Conservation (phyloP, 1,140 invertebrate genomes). For the Elysia chlorotica region DNA sequence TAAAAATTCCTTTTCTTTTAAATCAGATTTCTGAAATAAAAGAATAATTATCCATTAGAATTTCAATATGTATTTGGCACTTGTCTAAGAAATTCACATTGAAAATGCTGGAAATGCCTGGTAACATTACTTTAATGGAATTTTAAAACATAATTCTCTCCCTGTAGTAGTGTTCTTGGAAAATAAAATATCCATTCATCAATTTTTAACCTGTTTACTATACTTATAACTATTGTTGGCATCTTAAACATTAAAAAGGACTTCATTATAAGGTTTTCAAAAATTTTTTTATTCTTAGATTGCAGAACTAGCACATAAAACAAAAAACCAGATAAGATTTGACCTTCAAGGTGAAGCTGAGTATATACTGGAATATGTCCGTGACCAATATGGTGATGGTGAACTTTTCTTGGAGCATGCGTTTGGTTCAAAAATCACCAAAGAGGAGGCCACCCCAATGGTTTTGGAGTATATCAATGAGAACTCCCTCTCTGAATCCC, state of each 20-base stretch:
- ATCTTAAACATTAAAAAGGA: constrained; percentile 49
- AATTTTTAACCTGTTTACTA: not conserved
- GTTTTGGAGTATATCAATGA: constrained; percentile 51
- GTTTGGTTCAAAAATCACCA: constrained; percentile 47
- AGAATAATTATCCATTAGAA: not conserved
- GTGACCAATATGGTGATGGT: constrained; percentile 48
- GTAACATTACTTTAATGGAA: not conserved
- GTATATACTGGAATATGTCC: constrained; percentile 47
- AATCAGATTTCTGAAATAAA: constrained; percentile 6
- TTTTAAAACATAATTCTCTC: not conserved
- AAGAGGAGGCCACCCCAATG: constrained; percentile 46
- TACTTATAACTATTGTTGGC: not conserved
- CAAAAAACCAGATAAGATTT: constrained; percentile 48
- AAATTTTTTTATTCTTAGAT: constrained; percentile 46
- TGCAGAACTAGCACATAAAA: constrained; percentile 40
- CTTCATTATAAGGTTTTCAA: constrained; percentile 42
- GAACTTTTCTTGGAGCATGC: constrained; percentile 44
- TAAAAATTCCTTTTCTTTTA: constrained; percentile 21
- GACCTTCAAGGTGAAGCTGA: constrained; percentile 51
- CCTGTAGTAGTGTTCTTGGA: not conserved
- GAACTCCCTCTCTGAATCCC: constrained; percentile 49
- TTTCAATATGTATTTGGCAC: not conserved
- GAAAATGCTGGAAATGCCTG: not conserved
- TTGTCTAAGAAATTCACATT: not conserved
- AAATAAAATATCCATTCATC: not conserved